phyloP scores from a whole-genome alignment of 2,113 vertebrate genomes.

The Aptenodytes forsteri region DNA sequence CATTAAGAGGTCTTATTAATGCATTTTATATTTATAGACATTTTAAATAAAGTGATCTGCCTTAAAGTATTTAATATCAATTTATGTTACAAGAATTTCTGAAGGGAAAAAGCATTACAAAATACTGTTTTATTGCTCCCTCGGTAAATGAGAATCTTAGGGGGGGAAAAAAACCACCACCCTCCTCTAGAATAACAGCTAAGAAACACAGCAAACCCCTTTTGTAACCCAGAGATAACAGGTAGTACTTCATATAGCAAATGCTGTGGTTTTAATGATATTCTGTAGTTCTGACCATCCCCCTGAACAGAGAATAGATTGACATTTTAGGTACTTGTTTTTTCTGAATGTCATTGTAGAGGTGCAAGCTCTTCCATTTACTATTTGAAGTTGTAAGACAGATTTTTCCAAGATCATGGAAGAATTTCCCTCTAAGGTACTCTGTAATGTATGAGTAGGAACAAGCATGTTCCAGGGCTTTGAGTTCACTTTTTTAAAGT shows the following conservation, averaged over 20 bases:
- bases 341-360: not conserved
- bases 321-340: not conserved
- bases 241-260: not conserved
- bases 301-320: not conserved
- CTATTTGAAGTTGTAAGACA: not conserved
- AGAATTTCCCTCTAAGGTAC: not conserved
- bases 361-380: not conserved
- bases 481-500: not conserved
- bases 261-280: not conserved
- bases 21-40: slow-evolving; percentile 63
- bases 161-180: not conserved
- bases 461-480: not conserved
- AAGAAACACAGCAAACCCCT: not conserved
- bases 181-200: not conserved
- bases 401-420: not conserved
- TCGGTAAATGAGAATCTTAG: slow-evolving; percentile 18
- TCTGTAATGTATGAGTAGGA: not conserved
- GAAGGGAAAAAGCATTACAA: slow-evolving; percentile 27
- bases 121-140: slow-evolving; percentile 24
- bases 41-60: slow-evolving; percentile 66
- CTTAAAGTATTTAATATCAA: slow-evolving; percentile 64
- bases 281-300: not conserved
- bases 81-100: slow-evolving; percentile 56
- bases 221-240: not conserved
- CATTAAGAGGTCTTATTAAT: slow-evolving; percentile 70